These are phyloP conservation scores for Drosophila diplacantha DNA, from an alignment of 2,888 invertebrate species.

Conservation along the genomic window DNA sequence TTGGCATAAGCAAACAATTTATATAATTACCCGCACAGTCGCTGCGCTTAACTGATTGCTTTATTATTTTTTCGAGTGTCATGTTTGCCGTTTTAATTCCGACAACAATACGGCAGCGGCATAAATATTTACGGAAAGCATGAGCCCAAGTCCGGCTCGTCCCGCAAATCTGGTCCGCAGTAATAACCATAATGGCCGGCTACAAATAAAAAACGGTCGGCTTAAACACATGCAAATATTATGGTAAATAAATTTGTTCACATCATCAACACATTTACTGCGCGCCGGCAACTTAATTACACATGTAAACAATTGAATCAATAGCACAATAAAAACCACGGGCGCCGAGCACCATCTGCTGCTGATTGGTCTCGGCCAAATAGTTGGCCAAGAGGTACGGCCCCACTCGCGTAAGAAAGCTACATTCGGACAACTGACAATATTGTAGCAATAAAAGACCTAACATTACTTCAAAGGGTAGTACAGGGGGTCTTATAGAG, in stretches of 20 bases:
- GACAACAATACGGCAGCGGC: conserved; percentile 22
- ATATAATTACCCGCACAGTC: conserved; percentile 50
- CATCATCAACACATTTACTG: conserved; percentile 56
- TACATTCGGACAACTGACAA: conserved; percentile 3
- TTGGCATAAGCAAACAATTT: conserved; percentile 48
- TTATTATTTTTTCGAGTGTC: conserved; percentile 51
- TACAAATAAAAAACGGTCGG: conserved; percentile 20
- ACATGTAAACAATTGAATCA: conserved; percentile 41
- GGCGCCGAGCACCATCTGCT: conserved; percentile 16
- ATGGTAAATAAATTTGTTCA: conserved; percentile 58
- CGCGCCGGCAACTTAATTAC: conserved; percentile 57
- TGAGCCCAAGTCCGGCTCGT: conserved; percentile 13
- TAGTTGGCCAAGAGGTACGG: not conserved
- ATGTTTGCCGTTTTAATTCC: conserved; percentile 36
- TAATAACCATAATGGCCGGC: conserved; percentile 28
- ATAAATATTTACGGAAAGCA: conserved; percentile 31
- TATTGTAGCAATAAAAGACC: not conserved
- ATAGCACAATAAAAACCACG: conserved; percentile 21
- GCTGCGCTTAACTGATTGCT: conserved; percentile 55
- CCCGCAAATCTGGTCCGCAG: conserved; percentile 46
- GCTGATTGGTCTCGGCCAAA: conserved; percentile 10
- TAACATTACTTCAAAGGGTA: not conserved
- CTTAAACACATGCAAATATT: conserved; percentile 60
- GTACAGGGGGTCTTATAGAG: not conserved
- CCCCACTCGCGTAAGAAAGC: not conserved